A percentile compares a stretch with the other conserved stretches of the same genome.
These are phyloP conservation scores for Oceanodroma leucorhoa DNA, from an alignment of 2,797 vertebrate species.

Conservation along the genomic window DNA sequence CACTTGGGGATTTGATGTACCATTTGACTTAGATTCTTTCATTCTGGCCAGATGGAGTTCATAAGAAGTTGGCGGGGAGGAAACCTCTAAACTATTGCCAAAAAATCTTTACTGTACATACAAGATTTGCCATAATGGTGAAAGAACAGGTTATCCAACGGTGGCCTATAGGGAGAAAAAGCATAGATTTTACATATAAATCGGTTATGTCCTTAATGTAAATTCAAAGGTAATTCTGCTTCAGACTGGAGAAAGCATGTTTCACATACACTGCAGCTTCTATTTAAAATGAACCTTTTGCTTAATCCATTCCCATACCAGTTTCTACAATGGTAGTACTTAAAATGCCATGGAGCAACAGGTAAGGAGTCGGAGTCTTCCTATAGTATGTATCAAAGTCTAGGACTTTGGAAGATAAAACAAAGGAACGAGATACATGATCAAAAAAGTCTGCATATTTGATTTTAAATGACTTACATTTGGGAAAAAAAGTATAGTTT, in stretches of 20 bases:
- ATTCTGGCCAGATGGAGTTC: conserved; percentile 42
- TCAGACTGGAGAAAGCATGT: background rate
- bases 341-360: background rate
- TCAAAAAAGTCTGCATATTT: fast-evolving
- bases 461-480: background rate
- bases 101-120: conserved; percentile 17
- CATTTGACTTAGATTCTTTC: conserved; percentile 12
- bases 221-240: conserved; percentile 2
- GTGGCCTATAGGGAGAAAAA: background rate
- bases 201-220: background rate
- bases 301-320: background rate
- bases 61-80: conserved; percentile 18
- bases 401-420: background rate
- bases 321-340: background rate
- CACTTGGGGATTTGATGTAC: conserved; percentile 32
- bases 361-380: background rate
- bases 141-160: background rate
- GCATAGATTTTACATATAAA: background rate
- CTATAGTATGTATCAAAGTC: background rate
- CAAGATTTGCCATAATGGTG: background rate
- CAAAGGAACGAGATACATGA: background rate
- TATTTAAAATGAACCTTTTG: background rate
- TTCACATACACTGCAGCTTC: background rate
- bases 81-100: conserved; percentile 46
- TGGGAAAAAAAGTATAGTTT: background rate